phyloP scores from a whole-genome alignment of 2,888 invertebrate species.

The Tetanocera ferruginea region DNA sequence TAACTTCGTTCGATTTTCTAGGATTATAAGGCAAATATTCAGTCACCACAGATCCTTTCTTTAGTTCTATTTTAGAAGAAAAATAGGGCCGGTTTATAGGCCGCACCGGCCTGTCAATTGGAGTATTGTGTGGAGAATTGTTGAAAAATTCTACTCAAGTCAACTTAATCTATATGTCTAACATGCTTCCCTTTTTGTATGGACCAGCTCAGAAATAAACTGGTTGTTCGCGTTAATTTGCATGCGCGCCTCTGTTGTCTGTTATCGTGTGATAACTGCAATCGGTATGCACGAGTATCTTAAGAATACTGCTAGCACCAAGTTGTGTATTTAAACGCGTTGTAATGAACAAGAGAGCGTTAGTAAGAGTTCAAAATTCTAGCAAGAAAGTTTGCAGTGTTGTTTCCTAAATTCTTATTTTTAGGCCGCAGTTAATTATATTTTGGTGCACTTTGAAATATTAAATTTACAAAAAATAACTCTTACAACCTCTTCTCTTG shows the following conservation, averaged over 20 bases:
- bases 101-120: neutral
- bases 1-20: neutral
- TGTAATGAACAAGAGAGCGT: constrained; percentile 53
- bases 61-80: neutral
- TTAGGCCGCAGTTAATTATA: neutral
- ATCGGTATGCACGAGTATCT: neutral
- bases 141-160: neutral
- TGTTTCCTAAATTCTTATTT: neutral
- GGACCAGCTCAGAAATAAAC: constrained; percentile 45
- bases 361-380: constrained; percentile 56
- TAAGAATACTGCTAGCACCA: neutral
- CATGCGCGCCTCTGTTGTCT: constrained; percentile 49
- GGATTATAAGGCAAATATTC: neutral
- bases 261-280: neutral
- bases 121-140: neutral
- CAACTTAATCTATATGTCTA: neutral
- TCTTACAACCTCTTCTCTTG: neutral
- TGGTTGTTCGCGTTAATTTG: constrained; percentile 56
- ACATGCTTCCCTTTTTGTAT: constrained; percentile 3
- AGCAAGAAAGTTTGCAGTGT: constrained; percentile 53
- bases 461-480: neutral
- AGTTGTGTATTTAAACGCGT: constrained; percentile 59
- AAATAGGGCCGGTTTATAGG: neutral
- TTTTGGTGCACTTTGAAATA: neutral
- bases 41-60: neutral